Conservation (phyloP, 2,888 invertebrate genomes). For the Tanytarsus gracilentus region DNA sequence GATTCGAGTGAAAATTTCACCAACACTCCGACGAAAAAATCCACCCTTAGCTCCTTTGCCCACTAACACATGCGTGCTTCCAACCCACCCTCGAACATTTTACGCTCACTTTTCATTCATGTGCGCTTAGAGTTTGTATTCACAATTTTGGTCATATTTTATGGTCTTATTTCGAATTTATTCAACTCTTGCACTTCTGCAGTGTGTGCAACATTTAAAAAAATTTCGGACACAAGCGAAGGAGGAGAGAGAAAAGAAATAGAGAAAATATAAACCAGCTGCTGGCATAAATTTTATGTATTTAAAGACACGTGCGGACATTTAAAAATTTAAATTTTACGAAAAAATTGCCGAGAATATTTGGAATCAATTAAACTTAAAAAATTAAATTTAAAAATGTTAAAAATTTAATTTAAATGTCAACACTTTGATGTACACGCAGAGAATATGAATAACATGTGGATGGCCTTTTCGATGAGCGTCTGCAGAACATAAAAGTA, state of each 20-base stretch:
- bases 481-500: background rate
- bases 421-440: background rate
- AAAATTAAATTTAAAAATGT: background rate
- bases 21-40: conserved; percentile 18
- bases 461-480: background rate
- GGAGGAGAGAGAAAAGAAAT: too few relatives aligned
- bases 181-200: too few relatives aligned
- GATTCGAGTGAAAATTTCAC: conserved; percentile 4
- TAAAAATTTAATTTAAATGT: background rate
- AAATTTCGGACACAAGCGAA: too few relatives aligned
- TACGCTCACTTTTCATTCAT: conserved; percentile 14
- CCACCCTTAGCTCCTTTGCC: conserved; percentile 21
- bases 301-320: background rate
- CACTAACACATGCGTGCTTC: background rate
- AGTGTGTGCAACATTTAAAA: too few relatives aligned
- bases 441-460: background rate
- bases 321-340: too few relatives aligned
- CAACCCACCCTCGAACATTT: conserved; percentile 24
- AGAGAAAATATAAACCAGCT: too few relatives aligned
- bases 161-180: background rate
- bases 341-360: too few relatives aligned
- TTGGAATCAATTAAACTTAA: too few relatives aligned
- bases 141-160: background rate
- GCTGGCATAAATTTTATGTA: background rate
- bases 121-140: background rate